A percentile compares a stretch with the other conserved stretches of the same genome.
Conservation (phyloP, 2,113 vertebrate genomes). For the Dinomys branickii region DNA sequence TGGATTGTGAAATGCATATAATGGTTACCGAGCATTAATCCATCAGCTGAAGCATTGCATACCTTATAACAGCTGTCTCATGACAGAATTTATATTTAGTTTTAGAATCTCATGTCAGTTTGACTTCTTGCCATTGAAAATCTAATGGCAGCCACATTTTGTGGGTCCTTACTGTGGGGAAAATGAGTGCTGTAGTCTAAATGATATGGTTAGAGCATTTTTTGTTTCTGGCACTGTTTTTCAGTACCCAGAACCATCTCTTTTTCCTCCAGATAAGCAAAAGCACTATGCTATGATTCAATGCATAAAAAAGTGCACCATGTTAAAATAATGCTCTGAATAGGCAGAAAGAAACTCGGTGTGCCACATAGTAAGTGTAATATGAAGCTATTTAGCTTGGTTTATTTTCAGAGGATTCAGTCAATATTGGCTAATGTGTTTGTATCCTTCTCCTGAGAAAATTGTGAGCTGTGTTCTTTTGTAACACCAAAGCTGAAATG, state of each 20-base stretch:
- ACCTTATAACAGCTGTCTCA: neutral
- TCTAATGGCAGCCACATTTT: neutral
- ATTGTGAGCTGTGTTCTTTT: neutral
- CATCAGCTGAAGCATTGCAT: neutral
- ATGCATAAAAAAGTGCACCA: conserved; percentile 40
- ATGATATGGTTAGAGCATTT: neutral
- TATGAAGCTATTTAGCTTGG: conserved; percentile 25
- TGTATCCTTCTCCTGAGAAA: conserved; percentile 62
- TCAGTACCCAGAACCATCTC: conserved; percentile 21
- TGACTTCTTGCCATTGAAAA: neutral
- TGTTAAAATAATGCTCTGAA: conserved; percentile 60
- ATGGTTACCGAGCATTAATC: neutral
- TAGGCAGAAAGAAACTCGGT: neutral
- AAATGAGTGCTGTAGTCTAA: neutral
- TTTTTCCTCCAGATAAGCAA: neutral
- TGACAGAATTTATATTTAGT: neutral
- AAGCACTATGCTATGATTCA: conserved; percentile 43
- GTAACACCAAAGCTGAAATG: neutral
- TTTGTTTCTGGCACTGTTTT: neutral
- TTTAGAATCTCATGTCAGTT: neutral
- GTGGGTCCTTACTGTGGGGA: neutral
- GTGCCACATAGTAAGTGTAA: neutral
- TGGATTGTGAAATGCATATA: neutral
- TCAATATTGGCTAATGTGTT: conserved; percentile 66
- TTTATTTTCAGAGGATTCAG: conserved; percentile 65